phyloP scores from a whole-genome alignment of 2,113 vertebrate species.

The Psophia crepitans region DNA sequence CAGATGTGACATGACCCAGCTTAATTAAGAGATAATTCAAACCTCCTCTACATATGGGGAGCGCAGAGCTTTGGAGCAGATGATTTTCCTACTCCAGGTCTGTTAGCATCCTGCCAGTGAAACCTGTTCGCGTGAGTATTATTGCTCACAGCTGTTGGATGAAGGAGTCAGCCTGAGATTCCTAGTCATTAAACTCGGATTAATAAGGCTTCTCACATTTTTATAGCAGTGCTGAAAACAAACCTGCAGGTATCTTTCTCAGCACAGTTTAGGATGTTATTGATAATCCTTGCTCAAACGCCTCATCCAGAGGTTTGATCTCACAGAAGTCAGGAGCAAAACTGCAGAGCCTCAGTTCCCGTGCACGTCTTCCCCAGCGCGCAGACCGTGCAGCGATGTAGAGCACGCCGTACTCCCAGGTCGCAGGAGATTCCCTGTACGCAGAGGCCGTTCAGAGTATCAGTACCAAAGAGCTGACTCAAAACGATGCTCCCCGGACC shows the following conservation, averaged over 20 bases:
- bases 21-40: background rate
- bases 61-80: background rate
- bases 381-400: rapidly evolving
- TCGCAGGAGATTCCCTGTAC: rapidly evolving
- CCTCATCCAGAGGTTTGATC: background rate
- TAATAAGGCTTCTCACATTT: conserved; percentile 16
- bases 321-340: background rate
- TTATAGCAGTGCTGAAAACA: background rate
- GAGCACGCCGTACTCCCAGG: rapidly evolving
- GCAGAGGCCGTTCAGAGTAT: too few relatives aligned
- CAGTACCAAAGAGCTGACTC: background rate
- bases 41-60: rapidly evolving
- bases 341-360: background rate
- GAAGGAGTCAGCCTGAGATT: background rate
- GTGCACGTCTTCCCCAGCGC: rapidly evolving
- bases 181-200: background rate
- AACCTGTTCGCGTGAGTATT: background rate
- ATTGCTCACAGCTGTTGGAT: background rate
- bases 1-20: background rate
- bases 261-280: background rate
- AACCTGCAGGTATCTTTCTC: background rate
- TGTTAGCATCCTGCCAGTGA: background rate
- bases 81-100: background rate
- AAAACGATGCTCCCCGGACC: rapidly evolving
- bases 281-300: background rate